A percentile compares a stretch with the other conserved stretches of the same genome.
These are phyloP conservation scores for Diadumene lineata DNA, from an alignment of 92 coral and sea anemone species.

Conservation along the genomic window DNA sequence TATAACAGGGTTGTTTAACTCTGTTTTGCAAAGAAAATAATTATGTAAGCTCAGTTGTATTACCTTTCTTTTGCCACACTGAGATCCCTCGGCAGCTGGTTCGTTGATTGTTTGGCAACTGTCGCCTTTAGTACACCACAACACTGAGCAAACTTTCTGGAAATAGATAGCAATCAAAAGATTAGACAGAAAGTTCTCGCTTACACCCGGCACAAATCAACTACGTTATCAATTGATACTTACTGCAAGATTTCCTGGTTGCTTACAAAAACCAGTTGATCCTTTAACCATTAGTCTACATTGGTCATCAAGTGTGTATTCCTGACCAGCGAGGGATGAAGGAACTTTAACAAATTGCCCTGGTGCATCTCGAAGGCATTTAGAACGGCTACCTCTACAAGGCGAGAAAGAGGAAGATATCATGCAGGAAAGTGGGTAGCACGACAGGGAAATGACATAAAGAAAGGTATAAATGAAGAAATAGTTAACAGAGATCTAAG, in stretches of 20 bases:
- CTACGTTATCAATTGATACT: neutral
- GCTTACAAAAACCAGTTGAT: constrained; percentile 29
- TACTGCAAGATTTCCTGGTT: constrained; percentile 9
- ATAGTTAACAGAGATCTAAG: no score
- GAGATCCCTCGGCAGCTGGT: constrained; percentile 73
- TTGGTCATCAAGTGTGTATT: constrained; percentile 49
- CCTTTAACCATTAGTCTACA: constrained; percentile 33
- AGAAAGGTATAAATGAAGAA: no score
- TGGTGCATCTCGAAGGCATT: constrained; percentile 57
- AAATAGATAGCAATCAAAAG: neutral
- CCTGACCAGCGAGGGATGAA: constrained; percentile 58
- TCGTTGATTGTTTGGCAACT: constrained; percentile 56
- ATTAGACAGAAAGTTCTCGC: no score
- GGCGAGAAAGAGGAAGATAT: neutral
- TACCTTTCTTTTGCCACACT: constrained; percentile 55
- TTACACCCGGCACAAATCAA: no score
- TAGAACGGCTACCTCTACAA: constrained; percentile 45
- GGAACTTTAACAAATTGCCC: constrained; percentile 38
- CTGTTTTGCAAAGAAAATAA: neutral
- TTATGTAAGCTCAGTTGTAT: no score
- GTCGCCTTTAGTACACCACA: constrained; percentile 57
- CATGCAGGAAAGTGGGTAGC: no score
- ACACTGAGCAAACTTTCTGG: constrained; percentile 52
- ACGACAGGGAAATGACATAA: no score
- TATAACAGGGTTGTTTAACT: no score